phyloP scores from a whole-genome alignment of 1,140 invertebrate species.

The Drosophila bipectinata region DNA sequence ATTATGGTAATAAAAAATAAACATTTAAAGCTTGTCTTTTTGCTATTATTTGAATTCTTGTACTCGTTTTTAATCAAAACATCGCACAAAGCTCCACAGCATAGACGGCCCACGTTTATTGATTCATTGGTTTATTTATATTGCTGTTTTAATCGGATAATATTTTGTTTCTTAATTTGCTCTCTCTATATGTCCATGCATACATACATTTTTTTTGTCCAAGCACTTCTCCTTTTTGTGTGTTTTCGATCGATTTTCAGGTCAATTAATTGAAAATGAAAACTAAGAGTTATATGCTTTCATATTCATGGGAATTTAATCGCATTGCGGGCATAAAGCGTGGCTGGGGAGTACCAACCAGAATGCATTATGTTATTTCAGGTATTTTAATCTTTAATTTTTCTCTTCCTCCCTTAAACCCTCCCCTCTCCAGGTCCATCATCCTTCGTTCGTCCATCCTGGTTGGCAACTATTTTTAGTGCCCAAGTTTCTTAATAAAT shows the following conservation, averaged over 20 bases:
- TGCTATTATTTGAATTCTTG: not conserved
- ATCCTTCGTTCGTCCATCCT: not conserved
- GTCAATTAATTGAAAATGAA: conserved; percentile 2
- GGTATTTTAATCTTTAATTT: conserved; percentile 7
- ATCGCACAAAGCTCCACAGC: not conserved
- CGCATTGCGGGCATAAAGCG: not conserved
- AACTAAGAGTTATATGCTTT: not conserved
- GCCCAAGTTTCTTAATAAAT: conserved; percentile 62
- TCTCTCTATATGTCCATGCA: not conserved
- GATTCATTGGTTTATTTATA: not conserved
- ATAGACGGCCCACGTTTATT: not conserved
- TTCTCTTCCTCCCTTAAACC: not conserved
- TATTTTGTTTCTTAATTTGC: conserved; percentile 4
- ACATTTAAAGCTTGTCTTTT: not conserved
- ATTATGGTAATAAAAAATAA: not conserved
- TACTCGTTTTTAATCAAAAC: not conserved
- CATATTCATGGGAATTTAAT: not conserved
- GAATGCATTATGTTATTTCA: not conserved
- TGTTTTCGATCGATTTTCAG: not conserved
- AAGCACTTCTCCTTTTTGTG: not conserved
- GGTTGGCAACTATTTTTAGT: conserved; percentile 55
- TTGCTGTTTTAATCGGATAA: conserved; percentile 3
- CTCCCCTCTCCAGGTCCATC: too few species aligned
- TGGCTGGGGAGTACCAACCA: not conserved
- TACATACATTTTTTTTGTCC: too few species aligned